Conservation (phyloP, 2,113 vertebrate genomes). For the Myrmecophaga tridactyla region DNA sequence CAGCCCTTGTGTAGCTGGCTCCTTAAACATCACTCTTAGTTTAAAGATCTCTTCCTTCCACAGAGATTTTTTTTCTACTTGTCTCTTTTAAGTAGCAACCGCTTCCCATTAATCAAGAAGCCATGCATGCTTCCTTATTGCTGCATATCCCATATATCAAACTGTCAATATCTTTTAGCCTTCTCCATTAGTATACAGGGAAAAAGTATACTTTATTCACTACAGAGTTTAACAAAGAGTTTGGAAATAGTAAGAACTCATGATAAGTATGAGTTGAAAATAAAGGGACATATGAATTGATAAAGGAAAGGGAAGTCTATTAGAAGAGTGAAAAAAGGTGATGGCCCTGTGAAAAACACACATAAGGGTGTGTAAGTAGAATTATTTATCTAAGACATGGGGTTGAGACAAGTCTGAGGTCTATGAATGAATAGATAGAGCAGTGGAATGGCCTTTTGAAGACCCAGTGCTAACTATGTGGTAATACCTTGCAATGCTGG, state of each 20-base stretch:
- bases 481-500: no score
- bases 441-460: no score
- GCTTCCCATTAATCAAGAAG: background rate
- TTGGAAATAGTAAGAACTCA: background rate
- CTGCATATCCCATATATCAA: background rate
- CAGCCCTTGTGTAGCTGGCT: background rate
- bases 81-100: background rate
- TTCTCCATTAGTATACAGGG: background rate
- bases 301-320: background rate
- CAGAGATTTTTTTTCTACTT: background rate
- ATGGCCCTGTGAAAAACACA: background rate
- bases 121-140: background rate
- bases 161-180: background rate
- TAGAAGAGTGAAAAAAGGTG: background rate
- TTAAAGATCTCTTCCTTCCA: background rate
- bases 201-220: background rate
- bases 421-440: background rate
- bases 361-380: background rate
- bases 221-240: background rate
- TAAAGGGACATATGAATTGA: background rate
- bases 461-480: no score
- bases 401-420: background rate
- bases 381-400: background rate
- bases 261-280: background rate
- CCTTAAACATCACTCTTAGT: background rate